Evolutionary conservation across 2,113 vertebrate genomes (phyloP), one percentile per base, ranked within the genome.

Genomic region (Pelecanoides urinatrix): DNA sequence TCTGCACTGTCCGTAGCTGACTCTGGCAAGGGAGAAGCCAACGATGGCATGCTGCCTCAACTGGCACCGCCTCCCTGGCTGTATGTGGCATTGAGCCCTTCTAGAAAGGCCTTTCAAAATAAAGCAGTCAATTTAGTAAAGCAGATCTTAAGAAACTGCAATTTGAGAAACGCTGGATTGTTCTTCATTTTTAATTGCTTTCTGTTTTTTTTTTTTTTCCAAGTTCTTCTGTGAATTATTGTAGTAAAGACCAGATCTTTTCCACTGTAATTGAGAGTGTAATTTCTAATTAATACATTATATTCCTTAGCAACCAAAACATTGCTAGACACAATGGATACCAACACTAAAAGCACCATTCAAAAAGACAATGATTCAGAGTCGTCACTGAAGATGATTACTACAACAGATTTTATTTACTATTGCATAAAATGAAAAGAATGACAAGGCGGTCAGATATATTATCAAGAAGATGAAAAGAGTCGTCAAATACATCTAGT

Each of bases 301-400:
- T 80, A 81, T 89, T 87, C 23, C 81, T 75, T 87, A 95, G 68
- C 86, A 95, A 78, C 47, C 16, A 85, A 90, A 94, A 82, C 42
- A 67, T 72, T 83, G 55, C 47, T 67, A 78, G 77, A 65, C 19
- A 53, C 11, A 73, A 71, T 68, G 45, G 38, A 59, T 9, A 50
- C 8, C 7, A 75, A 21, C 3, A 13, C 4, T 96, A 66, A 83
- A 7, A 7, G 23, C 38, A 80, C 14, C 18, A 59, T 74, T 42
- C 16, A 91, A 78, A 83, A 74, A 50, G 47, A 34, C 56, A 85
- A 13, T 47, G 26, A 84, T 55, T 94, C 52, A 70, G 27, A 71
- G 6, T 68, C n/a, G 59, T 81, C 14, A 52, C 7, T 71, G 40
- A 44, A 68, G 80, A 52, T 59, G 38, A 66, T 56, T 84, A 44